Evolutionary conservation across 2,113 vertebrate genomes (phyloP), one percentile per base, ranked within the genome.

Genomic region (Ondatra zibethicus): DNA sequence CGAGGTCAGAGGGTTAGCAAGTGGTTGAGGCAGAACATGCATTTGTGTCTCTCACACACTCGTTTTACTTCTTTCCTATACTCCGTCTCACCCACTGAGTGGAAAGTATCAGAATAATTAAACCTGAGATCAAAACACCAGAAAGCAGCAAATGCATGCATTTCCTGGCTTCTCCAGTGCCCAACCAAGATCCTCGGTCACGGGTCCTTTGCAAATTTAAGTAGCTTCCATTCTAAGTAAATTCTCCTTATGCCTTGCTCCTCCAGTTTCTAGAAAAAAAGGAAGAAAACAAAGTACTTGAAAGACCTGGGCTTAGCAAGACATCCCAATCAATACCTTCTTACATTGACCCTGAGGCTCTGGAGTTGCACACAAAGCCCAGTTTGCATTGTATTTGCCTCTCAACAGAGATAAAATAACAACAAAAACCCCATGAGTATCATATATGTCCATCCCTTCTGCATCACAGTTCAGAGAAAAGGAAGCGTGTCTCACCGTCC

Each of bases 371-470:
- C 70, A 90, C 47, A 50, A 88, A 95, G 29, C 61, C 78, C 63
- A 27, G 4, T 77, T 84, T 92, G 55, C 78, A 84, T 85, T 86
- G 39, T 61, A 66, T 12, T 89, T 88, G 36, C 42, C 66, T 93
- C 70, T 91, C 47, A 70, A 27, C n/a, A 82, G 77, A 72, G 66
- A 42, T 13, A 23, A 23, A 73, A 29, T 23, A 42, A 25, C 25
- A 95, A 72, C 77, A 65, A 25, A 77, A 91, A 92, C 25, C 17
- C 55, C 68, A 75, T 47, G 63, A 55, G n/a, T 80, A 50, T 65
- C 84, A 80, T 81, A n/a, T 91, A 29, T 70, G 61, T 84, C 81
- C 47, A 61, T 84, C 81, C 55, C 89, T 58, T 85, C n/a, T 65
- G 50, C 33, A 90, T 81, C 89, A 80, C 93, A 91, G 42, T 4